phyloP scores from a whole-genome alignment of 2,113 vertebrate species.

The Microcebus ravelobensis region DNA sequence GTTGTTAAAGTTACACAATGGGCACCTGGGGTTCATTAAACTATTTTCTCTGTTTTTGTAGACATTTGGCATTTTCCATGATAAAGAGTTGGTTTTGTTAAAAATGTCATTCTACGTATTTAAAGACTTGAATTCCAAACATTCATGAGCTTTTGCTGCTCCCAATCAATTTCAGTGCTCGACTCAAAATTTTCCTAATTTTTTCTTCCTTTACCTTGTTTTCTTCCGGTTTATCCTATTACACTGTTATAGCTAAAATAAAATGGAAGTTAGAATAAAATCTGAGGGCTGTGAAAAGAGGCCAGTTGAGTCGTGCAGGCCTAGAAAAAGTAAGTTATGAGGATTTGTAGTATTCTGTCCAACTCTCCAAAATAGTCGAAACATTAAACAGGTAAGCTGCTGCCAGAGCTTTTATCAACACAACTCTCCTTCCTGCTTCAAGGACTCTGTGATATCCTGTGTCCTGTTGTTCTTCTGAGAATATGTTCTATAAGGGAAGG shows the following conservation, averaged over 20 bases:
- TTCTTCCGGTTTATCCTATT: neutral
- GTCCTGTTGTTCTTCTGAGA: conserved; percentile 8
- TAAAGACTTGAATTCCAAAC: neutral
- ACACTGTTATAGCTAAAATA: neutral
- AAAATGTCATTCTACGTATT: neutral
- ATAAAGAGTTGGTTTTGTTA: neutral
- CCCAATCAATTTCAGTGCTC: neutral
- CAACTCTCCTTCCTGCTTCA: neutral
- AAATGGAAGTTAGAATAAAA: neutral
- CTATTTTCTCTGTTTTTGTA: conserved; percentile 11
- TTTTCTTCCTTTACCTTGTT: neutral
- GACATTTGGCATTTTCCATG: neutral
- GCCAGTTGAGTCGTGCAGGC: neutral
- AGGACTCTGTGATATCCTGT: neutral
- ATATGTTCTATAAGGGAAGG: neutral
- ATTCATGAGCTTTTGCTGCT: neutral
- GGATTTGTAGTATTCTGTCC: neutral
- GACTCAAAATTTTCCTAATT: neutral
- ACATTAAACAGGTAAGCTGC: neutral
- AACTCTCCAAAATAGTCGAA: neutral
- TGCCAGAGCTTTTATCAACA: neutral
- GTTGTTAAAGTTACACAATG: neutral
- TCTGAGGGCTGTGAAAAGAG: neutral
- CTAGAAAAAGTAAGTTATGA: neutral
- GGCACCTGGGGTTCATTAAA: neutral